Conservation (phyloP, 1,140 invertebrate genomes). For the Temnothorax nylanderi region DNA sequence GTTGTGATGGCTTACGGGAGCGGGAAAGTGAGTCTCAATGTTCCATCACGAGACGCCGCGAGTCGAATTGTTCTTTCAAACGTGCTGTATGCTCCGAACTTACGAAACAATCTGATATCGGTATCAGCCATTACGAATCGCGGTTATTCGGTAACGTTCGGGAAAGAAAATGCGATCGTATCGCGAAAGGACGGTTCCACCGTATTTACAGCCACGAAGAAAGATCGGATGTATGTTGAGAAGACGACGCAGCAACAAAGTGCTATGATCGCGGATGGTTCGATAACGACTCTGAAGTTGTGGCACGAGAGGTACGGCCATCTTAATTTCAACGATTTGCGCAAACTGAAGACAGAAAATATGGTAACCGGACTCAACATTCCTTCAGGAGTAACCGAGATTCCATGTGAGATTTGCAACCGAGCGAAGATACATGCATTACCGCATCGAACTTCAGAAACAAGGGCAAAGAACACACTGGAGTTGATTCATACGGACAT, state of each 20-base stretch:
- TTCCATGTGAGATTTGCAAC: not conserved
- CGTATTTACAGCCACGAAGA: not conserved
- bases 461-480: not conserved
- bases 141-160: not conserved
- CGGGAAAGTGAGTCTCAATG: not conserved
- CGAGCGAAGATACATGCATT: constrained; percentile 4
- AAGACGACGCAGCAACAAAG: not conserved
- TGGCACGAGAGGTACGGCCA: constrained; percentile 46
- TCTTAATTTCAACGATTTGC: constrained; percentile 27
- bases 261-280: not conserved
- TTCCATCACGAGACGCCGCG: not conserved
- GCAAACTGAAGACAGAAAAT: not conserved
- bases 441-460: not conserved
- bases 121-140: not conserved
- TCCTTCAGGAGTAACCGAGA: not conserved
- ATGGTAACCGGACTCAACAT: not conserved
- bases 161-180: not conserved
- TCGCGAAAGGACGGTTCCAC: not conserved
- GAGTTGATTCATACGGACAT: constrained; percentile 30
- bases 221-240: not conserved
- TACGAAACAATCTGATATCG: not conserved
- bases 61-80: not conserved
- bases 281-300: not conserved
- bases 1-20: not conserved
- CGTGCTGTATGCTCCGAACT: not conserved